These are phyloP conservation scores for Sympetrum striolatum DNA, from an alignment of 2,888 invertebrate genomes.

Conservation along the genomic window DNA sequence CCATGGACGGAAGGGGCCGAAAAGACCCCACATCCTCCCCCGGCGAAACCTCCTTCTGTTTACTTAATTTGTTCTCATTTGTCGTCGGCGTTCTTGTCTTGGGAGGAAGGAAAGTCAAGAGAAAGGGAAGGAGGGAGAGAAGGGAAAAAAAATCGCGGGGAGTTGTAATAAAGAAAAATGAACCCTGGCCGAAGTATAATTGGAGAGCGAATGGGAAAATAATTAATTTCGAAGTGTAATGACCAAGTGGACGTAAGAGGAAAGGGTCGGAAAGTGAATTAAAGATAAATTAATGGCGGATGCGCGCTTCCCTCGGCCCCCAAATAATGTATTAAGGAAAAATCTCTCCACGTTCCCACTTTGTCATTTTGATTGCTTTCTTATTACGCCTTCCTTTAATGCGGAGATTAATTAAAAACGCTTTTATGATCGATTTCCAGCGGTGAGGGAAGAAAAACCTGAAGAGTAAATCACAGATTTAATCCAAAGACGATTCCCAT, in stretches of 20 bases:
- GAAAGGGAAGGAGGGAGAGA: not conserved
- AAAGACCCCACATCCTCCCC: not conserved
- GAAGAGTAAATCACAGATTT: not conserved
- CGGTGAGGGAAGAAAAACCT: not conserved
- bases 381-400: not conserved
- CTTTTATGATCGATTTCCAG: not conserved
- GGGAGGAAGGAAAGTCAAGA: not conserved
- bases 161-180: slow-evolving; percentile 5
- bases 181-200: not conserved
- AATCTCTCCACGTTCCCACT: not conserved
- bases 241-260: not conserved
- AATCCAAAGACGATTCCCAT: no score
- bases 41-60: slow-evolving; percentile 1
- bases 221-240: not conserved
- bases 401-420: not conserved
- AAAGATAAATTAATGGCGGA: not conserved
- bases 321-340: not conserved
- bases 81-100: not conserved
- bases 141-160: not conserved
- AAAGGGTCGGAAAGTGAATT: not conserved
- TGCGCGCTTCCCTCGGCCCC: not conserved
- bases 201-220: not conserved
- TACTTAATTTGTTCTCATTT: slow-evolving; percentile 43
- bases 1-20: not conserved
- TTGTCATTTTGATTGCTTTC: not conserved